Evolutionary conservation across 2,797 vertebrate genomes (phyloP).

Genomic region (Apogon hyalosoma): DNA sequence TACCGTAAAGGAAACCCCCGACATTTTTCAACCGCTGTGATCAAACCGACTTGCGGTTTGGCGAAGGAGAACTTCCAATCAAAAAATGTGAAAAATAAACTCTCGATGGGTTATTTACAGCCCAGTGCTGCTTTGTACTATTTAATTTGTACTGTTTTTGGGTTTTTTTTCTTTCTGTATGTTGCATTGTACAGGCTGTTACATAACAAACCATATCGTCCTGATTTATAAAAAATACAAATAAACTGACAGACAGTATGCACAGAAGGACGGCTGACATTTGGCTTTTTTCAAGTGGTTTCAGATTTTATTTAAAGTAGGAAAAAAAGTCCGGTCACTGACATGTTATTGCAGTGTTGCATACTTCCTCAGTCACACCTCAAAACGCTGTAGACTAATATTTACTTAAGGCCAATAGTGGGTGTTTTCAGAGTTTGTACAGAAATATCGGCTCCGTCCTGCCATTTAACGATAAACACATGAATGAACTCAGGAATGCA

Average conservation of each 20-base stretch:
- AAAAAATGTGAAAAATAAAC: constrained; percentile 84
- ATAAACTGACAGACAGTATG: constrained; percentile 79
- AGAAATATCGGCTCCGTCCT: constrained; percentile 52
- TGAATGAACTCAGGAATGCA: constrained; percentile 26
- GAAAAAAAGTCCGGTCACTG: constrained; percentile 75
- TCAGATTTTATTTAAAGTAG: constrained; percentile 82
- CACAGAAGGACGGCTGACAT: constrained; percentile 54
- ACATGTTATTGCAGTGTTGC: constrained; percentile 82
- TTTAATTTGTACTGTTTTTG: constrained; percentile 76
- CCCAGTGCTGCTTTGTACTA: constrained; percentile 85
- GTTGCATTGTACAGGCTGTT: constrained; percentile 87
- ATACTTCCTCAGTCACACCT: constrained; percentile 79
- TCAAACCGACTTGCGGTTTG: constrained; percentile 46
- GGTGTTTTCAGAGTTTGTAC: constrained; percentile 62
- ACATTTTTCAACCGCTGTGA: constrained; percentile 56
- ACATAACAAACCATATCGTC: constrained; percentile 87
- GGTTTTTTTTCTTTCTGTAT: constrained; percentile 69
- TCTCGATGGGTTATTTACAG: constrained; percentile 70
- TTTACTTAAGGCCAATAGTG: constrained; percentile 82
- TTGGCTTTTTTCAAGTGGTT: constrained; percentile 14
- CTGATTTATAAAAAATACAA: constrained; percentile 84
- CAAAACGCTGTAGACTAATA: constrained; percentile 75
- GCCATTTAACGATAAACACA: constrained; percentile 37
- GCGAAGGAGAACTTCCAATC: constrained; percentile 69
- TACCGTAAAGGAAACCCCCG: constrained; percentile 37